Evolutionary conservation across 2,113 vertebrate species (phyloP).

Genomic region (Euleptes europaea): DNA sequence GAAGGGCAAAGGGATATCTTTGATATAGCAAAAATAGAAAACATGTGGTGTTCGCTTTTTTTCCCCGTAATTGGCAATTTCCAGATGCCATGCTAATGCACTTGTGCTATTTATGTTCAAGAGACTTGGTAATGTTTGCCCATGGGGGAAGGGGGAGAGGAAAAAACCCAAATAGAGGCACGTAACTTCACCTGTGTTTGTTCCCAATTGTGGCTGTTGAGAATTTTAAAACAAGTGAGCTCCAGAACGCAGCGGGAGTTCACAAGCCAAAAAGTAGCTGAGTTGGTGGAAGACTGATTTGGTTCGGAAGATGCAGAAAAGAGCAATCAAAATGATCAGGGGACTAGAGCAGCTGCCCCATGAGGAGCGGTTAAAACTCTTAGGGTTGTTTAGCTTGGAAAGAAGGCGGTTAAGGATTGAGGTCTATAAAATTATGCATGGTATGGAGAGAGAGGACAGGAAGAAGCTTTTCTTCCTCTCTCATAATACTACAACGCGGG

Average conservation of each 20-base stretch:
- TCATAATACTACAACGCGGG: too few relatives aligned
- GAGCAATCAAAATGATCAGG: too few relatives aligned
- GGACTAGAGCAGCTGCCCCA: too few relatives aligned
- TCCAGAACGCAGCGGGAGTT: background rate
- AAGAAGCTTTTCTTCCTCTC: too few relatives aligned
- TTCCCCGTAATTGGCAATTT: slow-evolving; percentile 39
- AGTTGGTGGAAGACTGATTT: background rate
- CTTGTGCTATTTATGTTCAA: slow-evolving; percentile 42
- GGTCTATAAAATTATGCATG: too few relatives aligned
- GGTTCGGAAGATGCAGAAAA: too few relatives aligned
- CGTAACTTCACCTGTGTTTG: background rate
- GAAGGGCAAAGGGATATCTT: slow-evolving; percentile 56
- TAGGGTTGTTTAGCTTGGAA: too few relatives aligned
- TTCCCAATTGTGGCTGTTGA: background rate
- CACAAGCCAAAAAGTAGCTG: background rate
- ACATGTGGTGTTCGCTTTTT: slow-evolving; percentile 16
- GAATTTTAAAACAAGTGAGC: background rate
- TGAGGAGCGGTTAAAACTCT: too few relatives aligned
- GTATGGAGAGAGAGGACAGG: too few relatives aligned
- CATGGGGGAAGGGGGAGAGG: slow-evolving; percentile 4
- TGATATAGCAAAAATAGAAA: slow-evolving; percentile 56
- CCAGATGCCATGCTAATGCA: slow-evolving; percentile 47
- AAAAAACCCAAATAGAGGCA: background rate
- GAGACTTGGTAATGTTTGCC: slow-evolving; percentile 44
- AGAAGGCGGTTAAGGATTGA: too few relatives aligned